phyloP scores from a whole-genome alignment of 1,140 invertebrate species.

The Diabrotica undecimpunctata region DNA sequence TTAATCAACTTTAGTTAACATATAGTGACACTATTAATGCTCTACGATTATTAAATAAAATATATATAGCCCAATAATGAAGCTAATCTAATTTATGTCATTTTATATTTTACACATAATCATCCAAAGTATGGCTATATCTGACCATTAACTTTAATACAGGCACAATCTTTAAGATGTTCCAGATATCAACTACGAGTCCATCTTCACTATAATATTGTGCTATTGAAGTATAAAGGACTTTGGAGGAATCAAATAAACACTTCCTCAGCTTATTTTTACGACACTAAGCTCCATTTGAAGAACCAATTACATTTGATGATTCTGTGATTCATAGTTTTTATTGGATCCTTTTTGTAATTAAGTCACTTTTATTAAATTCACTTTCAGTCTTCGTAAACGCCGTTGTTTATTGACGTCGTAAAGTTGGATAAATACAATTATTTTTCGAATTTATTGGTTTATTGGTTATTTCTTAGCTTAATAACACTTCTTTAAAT shows the following conservation, averaged over 20 bases:
- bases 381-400: constrained; percentile 15
- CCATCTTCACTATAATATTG: neutral
- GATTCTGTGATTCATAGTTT: constrained; percentile 41
- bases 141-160: no score
- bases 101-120: no score
- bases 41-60: no score
- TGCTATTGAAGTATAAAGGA: neutral
- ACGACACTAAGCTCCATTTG: constrained; percentile 33
- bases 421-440: constrained; percentile 40
- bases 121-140: no score
- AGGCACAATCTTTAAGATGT: no score
- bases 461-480: constrained; percentile 24
- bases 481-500: no score
- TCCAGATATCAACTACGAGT: neutral
- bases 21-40: no score
- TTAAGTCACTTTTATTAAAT: constrained; percentile 29
- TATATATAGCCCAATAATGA: no score
- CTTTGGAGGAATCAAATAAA: constrained; percentile 37
- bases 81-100: no score
- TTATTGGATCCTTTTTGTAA: constrained; percentile 35
- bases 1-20: no score
- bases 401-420: constrained; percentile 27
- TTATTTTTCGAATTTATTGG: constrained; percentile 38
- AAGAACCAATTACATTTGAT: constrained; percentile 39
- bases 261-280: constrained; percentile 35